These are phyloP conservation scores for Clarias magur DNA, from an alignment of 2,113 vertebrate genomes.

Conservation along the genomic window DNA sequence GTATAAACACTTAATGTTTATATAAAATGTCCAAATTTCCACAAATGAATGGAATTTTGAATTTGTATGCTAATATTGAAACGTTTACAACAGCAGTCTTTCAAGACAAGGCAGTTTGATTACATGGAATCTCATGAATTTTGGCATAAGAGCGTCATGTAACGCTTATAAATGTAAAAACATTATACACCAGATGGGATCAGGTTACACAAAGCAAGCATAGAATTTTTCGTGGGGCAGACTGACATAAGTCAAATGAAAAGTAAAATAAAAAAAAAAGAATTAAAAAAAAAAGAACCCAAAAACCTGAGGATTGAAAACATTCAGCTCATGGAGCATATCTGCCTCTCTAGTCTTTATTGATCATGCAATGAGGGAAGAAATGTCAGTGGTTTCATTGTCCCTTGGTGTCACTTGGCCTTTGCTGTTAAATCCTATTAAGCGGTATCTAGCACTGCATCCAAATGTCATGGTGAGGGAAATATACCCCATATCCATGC, in stretches of 20 bases:
- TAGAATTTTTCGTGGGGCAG: neutral
- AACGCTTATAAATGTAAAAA: neutral
- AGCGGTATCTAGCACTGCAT: slow-evolving; percentile 58
- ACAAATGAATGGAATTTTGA: neutral
- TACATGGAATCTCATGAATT: neutral
- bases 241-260: slow-evolving; percentile 20
- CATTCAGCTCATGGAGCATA: slow-evolving; percentile 51
- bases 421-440: slow-evolving; percentile 69
- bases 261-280: slow-evolving; percentile 10
- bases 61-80: neutral
- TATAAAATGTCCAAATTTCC: neutral
- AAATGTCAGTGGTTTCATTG: slow-evolving; percentile 68
- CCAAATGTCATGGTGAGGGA: slow-evolving; percentile 61
- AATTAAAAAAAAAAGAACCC: neutral
- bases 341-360: slow-evolving; percentile 55
- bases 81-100: neutral
- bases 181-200: neutral
- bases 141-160: neutral
- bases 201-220: neutral
- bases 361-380: slow-evolving; percentile 58
- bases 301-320: slow-evolving; percentile 45
- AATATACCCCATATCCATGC: slow-evolving; percentile 30
- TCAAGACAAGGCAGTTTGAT: neutral
- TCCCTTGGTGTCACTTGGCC: slow-evolving; percentile 63
- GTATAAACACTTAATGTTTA: neutral